Base-by-base conservation (phyloP, 2,113 vertebrate genomes). In the Notechis scutatus region DNA sequence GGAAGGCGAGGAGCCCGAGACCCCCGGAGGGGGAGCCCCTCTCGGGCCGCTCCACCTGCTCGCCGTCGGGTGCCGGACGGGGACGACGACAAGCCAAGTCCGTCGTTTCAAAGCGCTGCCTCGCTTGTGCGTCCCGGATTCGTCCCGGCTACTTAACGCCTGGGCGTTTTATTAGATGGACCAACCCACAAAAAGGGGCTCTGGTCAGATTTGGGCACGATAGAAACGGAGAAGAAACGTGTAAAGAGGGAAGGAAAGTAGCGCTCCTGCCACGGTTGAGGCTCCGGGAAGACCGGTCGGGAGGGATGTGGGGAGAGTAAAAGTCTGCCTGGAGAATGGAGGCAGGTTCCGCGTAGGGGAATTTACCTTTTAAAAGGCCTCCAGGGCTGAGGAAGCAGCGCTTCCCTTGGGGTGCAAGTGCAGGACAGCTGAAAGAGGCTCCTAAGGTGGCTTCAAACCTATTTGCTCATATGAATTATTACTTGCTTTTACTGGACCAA, bases 401-500 rank as follows among this genome's bases (percentile, higher is more conserved):
- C 34, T 87, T 56, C 15, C 57, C 24, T 24, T 50, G 42, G 10
- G 15, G n/a, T 7, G 3, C 2, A 6, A 64, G 10, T 39, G 10
- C 29, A 29, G 26, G 50, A 29, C 26, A 0, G 21, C 52, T n/a
- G 90, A 91, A 55, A 21, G 11, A 1, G 56, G 0, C 5, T 29
- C 39, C 0, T 0, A 5, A 91, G 92, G 93, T 9, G 87, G 89
- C 92, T 92, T 81, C 59, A 0, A 61, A 92, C 50, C 0, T 47
- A n/a, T 93, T 93, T 56, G 57, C 3, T 8, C 42, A 10, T 50
- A 50, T 12, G 52, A 42, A 54, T 64, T 86, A 52, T 26, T 54
- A 1, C 10, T 91, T 8, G 29, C 90, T 91, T 94, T 94, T 96
- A 93, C 92, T 93, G 94, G 94, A 95, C 94, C 0, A 95, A 87